Evolutionary conservation across 2,797 vertebrate species (phyloP).

Genomic region (Bradypus variegatus): DNA sequence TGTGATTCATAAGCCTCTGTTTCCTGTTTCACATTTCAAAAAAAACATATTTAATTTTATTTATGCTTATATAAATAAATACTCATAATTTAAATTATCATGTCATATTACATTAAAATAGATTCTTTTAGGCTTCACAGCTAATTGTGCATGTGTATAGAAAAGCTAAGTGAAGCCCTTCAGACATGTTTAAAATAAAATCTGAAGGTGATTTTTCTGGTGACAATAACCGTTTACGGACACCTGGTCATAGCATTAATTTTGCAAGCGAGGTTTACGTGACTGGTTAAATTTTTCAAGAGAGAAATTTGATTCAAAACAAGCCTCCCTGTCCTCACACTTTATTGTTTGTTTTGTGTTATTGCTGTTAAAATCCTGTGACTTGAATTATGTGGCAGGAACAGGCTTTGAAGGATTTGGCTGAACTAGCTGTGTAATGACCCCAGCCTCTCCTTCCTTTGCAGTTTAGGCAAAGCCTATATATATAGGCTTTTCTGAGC

Average conservation of each 20-base stretch:
- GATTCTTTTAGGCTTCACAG: not conserved
- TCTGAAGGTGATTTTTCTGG: not conserved
- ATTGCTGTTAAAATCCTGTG: not conserved
- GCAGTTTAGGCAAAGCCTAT: not conserved
- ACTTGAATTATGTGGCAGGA: not conserved
- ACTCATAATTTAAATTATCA: slow-evolving; percentile 1
- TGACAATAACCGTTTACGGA: not conserved
- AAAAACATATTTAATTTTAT: not conserved
- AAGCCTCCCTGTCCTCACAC: not conserved
- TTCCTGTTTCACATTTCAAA: not conserved
- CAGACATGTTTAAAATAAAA: slow-evolving; percentile 24
- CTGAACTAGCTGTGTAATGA: not conserved
- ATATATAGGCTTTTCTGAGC: not conserved
- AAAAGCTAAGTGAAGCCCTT: slow-evolving; percentile 11
- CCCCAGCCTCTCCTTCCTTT: not conserved
- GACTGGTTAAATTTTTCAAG: not conserved
- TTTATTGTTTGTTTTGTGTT: not conserved
- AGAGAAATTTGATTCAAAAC: not conserved
- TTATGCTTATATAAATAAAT: slow-evolving; percentile 1
- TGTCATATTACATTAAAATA: slow-evolving; percentile 11
- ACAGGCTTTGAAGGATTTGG: not conserved
- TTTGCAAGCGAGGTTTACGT: not conserved
- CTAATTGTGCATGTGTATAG: not conserved
- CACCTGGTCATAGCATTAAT: not conserved
- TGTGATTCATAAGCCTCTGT: not conserved